These are phyloP conservation scores for Borostomias antarcticus DNA, from an alignment of 2,797 vertebrate genomes.

Conservation along the genomic window DNA sequence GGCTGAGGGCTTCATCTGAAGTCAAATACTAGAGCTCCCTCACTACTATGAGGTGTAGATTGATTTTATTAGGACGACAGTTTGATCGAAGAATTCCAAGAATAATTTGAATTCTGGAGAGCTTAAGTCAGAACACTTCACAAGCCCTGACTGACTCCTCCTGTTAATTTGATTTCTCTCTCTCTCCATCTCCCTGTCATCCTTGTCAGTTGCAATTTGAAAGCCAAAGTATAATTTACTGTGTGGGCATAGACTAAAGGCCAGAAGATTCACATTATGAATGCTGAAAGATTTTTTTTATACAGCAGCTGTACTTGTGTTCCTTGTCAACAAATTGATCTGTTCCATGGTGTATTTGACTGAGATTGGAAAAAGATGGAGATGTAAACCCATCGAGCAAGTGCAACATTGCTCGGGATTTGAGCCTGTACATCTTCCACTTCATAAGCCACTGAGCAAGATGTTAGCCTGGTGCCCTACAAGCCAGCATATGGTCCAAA, in stretches of 20 bases:
- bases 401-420: too few relatives aligned
- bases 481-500: too few relatives aligned
- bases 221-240: slow-evolving; percentile 29
- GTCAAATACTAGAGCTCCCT: neutral
- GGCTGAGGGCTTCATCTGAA: neutral
- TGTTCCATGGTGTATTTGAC: too few relatives aligned
- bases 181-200: neutral
- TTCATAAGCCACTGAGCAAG: too few relatives aligned
- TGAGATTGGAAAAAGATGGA: too few relatives aligned
- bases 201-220: slow-evolving; percentile 15
- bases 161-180: too few relatives aligned
- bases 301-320: neutral
- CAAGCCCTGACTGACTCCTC: too few relatives aligned
- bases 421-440: too few relatives aligned
- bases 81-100: neutral
- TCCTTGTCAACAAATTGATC: too few relatives aligned
- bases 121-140: neutral
- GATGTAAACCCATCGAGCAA: too few relatives aligned
- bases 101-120: neutral
- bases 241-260: slow-evolving; percentile 18
- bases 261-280: slow-evolving; percentile 21
- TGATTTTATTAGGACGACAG: neutral
- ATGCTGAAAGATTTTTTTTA: slow-evolving; percentile 13
- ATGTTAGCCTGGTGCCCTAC: too few relatives aligned
- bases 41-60: neutral